A percentile compares a stretch with the other conserved stretches of the same genome.
Evolutionary conservation across 1,140 invertebrate genomes (phyloP).

Genomic region (Harlomillsia oculata): DNA sequence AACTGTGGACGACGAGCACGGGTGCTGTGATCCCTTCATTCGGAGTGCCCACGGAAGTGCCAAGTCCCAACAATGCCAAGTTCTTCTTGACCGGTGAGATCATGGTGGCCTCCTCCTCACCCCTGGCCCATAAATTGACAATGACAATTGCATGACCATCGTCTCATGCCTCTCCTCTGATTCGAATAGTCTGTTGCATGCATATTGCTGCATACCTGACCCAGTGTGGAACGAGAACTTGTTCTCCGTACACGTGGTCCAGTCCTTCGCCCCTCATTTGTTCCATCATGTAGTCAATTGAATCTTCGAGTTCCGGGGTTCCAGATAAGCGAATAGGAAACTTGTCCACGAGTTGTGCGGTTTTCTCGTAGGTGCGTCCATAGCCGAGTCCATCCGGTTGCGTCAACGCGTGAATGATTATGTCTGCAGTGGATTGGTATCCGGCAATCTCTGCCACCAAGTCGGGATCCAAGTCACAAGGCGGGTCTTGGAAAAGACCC

Average conservation of each 20-base stretch:
- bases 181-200: not conserved
- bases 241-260: conserved; percentile 54
- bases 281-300: conserved; percentile 62
- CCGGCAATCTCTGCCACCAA: too few relatives aligned
- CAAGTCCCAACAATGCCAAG: conserved; percentile 54
- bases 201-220: conserved; percentile 41
- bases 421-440: conserved; percentile 47
- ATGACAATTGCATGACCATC: too few relatives aligned
- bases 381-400: conserved; percentile 48
- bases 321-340: conserved; percentile 61
- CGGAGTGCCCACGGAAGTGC: conserved; percentile 54
- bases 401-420: conserved; percentile 50
- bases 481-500: too few relatives aligned
- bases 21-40: conserved; percentile 41
- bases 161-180: too few relatives aligned
- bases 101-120: conserved; percentile 53
- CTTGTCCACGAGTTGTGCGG: conserved; percentile 58
- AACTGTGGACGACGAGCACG: conserved; percentile 42
- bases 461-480: too few relatives aligned
- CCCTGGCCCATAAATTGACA: conserved; percentile 45
- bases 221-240: conserved; percentile 47
- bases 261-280: conserved; percentile 45
- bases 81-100: conserved; percentile 50
- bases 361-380: conserved; percentile 50
- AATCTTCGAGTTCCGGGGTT: conserved; percentile 52